phyloP scores from a whole-genome alignment of 1,140 invertebrate species.

The Aphelinus atriplicis region DNA sequence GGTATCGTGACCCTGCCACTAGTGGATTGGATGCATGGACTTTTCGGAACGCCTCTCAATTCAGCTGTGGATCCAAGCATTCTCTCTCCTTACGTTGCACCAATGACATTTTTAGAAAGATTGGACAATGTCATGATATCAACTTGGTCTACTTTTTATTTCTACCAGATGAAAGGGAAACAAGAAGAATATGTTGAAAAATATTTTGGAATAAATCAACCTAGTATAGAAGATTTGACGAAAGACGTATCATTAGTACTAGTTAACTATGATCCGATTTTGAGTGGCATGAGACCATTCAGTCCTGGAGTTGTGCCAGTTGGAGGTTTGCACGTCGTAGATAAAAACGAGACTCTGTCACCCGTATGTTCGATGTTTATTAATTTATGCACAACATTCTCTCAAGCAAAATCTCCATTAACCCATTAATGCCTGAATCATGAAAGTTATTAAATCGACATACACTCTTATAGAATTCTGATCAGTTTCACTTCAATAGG shows the following conservation, averaged over 20 bases:
- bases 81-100: slow-evolving; percentile 55
- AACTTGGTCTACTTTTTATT: no score
- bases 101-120: slow-evolving; percentile 74
- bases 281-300: slow-evolving; percentile 64
- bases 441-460: no score
- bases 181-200: neutral
- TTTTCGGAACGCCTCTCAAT: slow-evolving; percentile 69
- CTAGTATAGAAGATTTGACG: slow-evolving; percentile 51
- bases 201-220: slow-evolving; percentile 2
- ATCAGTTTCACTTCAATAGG: no score
- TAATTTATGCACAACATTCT: slow-evolving; percentile 12
- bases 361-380: slow-evolving; percentile 39
- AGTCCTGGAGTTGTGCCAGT: slow-evolving; percentile 68
- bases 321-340: slow-evolving; percentile 68
- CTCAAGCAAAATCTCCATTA: neutral
- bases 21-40: slow-evolving; percentile 69
- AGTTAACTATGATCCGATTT: slow-evolving; percentile 68
- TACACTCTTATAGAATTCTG: no score
- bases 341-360: slow-evolving; percentile 40
- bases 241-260: slow-evolving; percentile 65
- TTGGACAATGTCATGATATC: slow-evolving; percentile 47
- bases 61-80: slow-evolving; percentile 65
- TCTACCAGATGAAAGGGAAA: neutral
- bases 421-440: no score
- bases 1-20: slow-evolving; percentile 64